Conservation (phyloP, 2,113 vertebrate genomes). For the Agapornis roseicollis region DNA sequence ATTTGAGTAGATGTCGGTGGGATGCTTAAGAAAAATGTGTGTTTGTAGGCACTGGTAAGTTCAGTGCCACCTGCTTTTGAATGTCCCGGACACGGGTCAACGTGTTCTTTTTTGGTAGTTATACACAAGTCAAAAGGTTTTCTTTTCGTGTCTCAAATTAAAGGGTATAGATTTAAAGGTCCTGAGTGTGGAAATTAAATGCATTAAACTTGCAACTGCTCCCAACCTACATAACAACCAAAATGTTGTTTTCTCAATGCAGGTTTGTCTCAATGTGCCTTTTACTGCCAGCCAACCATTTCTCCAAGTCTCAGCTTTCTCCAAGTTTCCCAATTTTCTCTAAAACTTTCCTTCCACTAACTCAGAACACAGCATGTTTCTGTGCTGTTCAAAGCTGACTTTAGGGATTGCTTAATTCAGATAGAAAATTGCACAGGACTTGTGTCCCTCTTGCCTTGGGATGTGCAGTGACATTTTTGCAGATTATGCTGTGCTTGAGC, state of each 20-base stretch:
- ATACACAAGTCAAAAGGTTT: background rate
- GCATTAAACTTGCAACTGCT: background rate
- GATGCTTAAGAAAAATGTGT: background rate
- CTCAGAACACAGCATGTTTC: background rate
- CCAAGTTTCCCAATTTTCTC: conserved; percentile 29
- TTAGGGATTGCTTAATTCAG: background rate
- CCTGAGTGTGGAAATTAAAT: background rate
- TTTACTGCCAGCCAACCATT: background rate
- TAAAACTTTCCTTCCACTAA: conserved; percentile 20
- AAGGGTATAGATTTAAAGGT: background rate
- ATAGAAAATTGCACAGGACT: conserved; percentile 13
- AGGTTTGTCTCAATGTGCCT: background rate
- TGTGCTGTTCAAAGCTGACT: background rate
- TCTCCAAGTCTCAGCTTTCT: background rate
- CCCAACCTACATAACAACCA: background rate
- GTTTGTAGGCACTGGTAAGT: background rate
- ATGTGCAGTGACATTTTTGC: background rate
- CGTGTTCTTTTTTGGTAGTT: background rate
- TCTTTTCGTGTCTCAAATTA: background rate
- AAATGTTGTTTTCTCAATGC: background rate
- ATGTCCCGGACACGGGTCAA: background rate
- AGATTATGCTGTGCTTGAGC: background rate
- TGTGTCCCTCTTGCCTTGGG: conserved; percentile 10
- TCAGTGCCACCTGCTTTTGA: background rate
- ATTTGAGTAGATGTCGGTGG: background rate